phyloP scores from a whole-genome alignment of 2,113 vertebrate species.

The Cathartes aura region DNA sequence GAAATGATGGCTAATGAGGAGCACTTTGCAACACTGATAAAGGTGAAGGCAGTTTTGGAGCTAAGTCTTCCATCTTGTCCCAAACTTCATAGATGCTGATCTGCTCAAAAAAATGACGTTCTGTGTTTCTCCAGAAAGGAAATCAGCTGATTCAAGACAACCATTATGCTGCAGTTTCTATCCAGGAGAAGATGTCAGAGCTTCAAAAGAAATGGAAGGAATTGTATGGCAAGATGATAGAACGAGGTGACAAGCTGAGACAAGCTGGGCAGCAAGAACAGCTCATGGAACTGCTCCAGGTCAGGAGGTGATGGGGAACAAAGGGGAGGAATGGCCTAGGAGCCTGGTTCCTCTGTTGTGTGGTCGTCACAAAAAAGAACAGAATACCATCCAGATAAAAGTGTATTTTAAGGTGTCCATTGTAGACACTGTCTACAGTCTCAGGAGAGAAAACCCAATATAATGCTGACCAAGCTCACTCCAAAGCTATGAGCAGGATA shows the following conservation, averaged over 20 bases:
- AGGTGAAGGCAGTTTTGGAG: conserved; percentile 69
- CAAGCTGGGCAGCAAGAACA: conserved; percentile 87
- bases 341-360: background rate
- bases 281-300: conserved; percentile 89
- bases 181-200: conserved; percentile 72
- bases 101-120: background rate
- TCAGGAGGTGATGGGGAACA: background rate
- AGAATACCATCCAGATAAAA: background rate
- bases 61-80: background rate
- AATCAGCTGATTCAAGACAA: conserved; percentile 75
- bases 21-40: conserved; percentile 76
- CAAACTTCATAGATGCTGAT: background rate
- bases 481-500: background rate
- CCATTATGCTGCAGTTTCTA: conserved; percentile 67
- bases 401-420: background rate
- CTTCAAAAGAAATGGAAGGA: conserved; percentile 81
- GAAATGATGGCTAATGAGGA: conserved; percentile 84
- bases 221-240: conserved; percentile 82
- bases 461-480: background rate
- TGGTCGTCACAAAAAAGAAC: background rate
- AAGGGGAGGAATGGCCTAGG: background rate
- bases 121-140: conserved; percentile 74
- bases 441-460: background rate
- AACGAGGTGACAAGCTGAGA: conserved; percentile 82
- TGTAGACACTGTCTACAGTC: background rate